Evolutionary conservation across 2,113 vertebrate species (phyloP), one percentile per base, ranked within the genome.

Genomic region (Neodontobutis hainanensis): DNA sequence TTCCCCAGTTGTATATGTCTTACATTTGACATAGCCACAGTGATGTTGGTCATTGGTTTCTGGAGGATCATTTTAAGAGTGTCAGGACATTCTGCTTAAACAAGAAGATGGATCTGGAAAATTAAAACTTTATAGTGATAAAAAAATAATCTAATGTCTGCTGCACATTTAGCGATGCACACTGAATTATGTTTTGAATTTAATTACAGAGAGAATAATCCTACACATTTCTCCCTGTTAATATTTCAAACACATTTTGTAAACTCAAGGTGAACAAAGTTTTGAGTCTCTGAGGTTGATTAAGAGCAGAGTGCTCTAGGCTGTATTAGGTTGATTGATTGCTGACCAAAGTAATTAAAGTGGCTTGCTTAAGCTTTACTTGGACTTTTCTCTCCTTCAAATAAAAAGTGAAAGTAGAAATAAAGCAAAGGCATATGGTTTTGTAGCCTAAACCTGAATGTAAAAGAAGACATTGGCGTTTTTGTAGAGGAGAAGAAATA

Each of bases 391-490:
- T 68, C 56, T 68, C 40, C 27, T 5, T 47, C 50, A 10, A 43
- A 51, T 50, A 58, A 64, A 64, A 15, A 62, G 16, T 14, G 56
- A 61, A 48, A 63, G 34, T 55, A 43, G 70, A 68, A 65, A 8
- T 47, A 3, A 27, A 27, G 19, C 38, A 40, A 40, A 2, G 1
- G 1, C 35, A 7, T 1, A 5, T 32, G 51, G 27, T 55, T 55
- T 55, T n/a, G 52, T 55, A 8, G 35, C 52, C 36, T 3, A 36
- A 55, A 55, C 36, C 52, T 36, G 34, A 55, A 9, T 55, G 52
- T 34, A 8, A 32, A 32, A 27, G 19, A 12, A 11, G 9, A 35
- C 51, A 53, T 34, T 53, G 32, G 60, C 66, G 66, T 70, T 75
- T 46, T 35, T 58, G 9, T 16, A 57, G 58, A 65, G 6, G 0